Base-by-base conservation (phyloP, 1,140 invertebrate genomes). In the Tetragnatha versicolor region DNA sequence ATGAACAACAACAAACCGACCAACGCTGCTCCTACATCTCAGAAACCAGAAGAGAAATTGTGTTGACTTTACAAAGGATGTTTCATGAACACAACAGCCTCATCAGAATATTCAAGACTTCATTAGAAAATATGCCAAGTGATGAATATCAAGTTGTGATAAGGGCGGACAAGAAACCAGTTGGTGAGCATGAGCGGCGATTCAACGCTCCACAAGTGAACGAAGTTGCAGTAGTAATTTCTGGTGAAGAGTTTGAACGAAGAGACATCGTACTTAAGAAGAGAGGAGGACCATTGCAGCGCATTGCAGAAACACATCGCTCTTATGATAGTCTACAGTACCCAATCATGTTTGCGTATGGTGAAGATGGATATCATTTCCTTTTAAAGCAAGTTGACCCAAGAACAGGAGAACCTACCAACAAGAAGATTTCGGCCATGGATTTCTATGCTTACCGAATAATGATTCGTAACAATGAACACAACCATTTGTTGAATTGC, bases 201-300 rank as follows among this genome's bases (percentile, higher is more conserved):
- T 84, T 79, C 47, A 85, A 84, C 79, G 75, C 76, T 27, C 84
- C 81, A 66, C 68, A 39, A 6, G 79, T 63, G 39, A 61, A 82
- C 80, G 83, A 84, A 81, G 83, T 83, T 12, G 82, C 81, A 55
- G 79, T 83, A 9, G 53, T 84, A 29, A 83, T 83, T 29, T 76
- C 79, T 72, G 81, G 79, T 37, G 63, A 83, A 66, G 65, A 83
- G n/a, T 81, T 42, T 20, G 33, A 25, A 42, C n/a, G 2, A 39
- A 4, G 61, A 9, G 61, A 65, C 29, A 45, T 65, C 22, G n/a
- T 45, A n/a, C 10, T 65, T 65, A n/a, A n/a, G n/a, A n/a, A n/a
- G n/a, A n/a, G n/a, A n/a, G n/a, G n/a, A n/a, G n/a, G n/a, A n/a
- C n/a, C n/a, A n/a, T n/a, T n/a, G n/a, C n/a, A n/a, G n/a, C n/a